Percentiles rank a stretch among this genome's conserved stretches.
phyloP scores from a whole-genome alignment of 2,113 vertebrate species.

The Erpornis zantholeuca region DNA sequence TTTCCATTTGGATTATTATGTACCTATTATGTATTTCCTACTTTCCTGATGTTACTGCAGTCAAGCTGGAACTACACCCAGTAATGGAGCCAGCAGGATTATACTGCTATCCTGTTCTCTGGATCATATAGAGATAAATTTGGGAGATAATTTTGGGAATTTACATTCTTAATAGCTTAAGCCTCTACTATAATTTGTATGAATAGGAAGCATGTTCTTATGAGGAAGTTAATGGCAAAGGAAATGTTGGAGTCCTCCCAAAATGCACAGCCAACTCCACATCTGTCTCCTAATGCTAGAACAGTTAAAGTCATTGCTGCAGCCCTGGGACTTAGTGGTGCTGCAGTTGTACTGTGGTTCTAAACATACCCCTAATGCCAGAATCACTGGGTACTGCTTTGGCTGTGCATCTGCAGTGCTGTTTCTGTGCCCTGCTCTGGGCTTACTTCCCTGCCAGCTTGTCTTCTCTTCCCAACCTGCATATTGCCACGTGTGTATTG shows the following conservation, averaged over 20 bases:
- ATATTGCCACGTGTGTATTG: fast-evolving
- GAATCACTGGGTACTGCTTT: neutral
- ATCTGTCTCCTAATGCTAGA: neutral
- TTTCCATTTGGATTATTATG: neutral
- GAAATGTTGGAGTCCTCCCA: neutral
- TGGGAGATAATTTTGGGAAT: neutral
- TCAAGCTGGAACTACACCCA: neutral
- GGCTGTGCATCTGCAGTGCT: neutral
- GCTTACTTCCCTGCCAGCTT: neutral
- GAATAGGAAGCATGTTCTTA: neutral
- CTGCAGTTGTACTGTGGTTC: neutral
- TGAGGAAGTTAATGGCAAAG: neutral
- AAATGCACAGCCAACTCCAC: neutral
- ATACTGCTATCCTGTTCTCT: neutral
- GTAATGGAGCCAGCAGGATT: neutral
- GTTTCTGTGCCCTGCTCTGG: neutral
- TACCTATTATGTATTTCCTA: neutral
- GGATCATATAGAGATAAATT: neutral
- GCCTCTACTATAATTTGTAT: neutral
- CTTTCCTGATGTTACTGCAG: neutral
- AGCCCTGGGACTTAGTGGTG: neutral
- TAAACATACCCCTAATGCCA: neutral
- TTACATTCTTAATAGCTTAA: neutral
- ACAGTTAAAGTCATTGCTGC: neutral
- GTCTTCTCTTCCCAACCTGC: neutral